These are phyloP conservation scores for Strongylocentrotus purpuratus DNA, from an alignment of 35 echinoderm and acorn worm genomes.

Conservation along the genomic window DNA sequence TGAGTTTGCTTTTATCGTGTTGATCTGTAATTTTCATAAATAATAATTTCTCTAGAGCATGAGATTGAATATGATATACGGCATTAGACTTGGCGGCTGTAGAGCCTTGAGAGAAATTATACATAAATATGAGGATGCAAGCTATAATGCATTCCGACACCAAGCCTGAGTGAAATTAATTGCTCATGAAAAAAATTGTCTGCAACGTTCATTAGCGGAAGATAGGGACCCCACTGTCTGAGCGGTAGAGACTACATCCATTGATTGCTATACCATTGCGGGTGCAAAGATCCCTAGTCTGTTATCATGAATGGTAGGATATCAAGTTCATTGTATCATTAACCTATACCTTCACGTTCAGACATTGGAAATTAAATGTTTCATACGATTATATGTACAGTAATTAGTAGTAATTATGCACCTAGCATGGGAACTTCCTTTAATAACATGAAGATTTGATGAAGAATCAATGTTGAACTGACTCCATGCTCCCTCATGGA, in stretches of 20 bases:
- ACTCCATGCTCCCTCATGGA: too few species aligned
- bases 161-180: background rate
- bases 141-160: background rate
- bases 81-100: background rate
- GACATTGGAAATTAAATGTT: background rate
- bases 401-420: too few species aligned
- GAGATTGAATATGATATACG: background rate
- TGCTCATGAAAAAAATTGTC: slow-evolving; percentile 2
- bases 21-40: background rate
- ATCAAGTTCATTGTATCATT: slow-evolving; percentile 10
- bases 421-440: too few species aligned
- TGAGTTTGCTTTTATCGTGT: background rate
- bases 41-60: background rate
- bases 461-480: too few species aligned
- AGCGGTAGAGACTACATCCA: background rate
- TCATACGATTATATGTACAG: too few species aligned
- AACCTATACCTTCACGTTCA: background rate
- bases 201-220: background rate
- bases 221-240: background rate
- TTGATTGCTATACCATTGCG: background rate
- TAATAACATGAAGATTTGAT: too few species aligned
- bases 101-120: background rate
- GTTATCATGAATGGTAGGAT: slow-evolving; percentile 3
- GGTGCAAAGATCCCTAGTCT: background rate
- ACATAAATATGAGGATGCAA: background rate